Evolutionary conservation across 1,140 invertebrate genomes (phyloP).

Genomic region (Ceratina calcarata): DNA sequence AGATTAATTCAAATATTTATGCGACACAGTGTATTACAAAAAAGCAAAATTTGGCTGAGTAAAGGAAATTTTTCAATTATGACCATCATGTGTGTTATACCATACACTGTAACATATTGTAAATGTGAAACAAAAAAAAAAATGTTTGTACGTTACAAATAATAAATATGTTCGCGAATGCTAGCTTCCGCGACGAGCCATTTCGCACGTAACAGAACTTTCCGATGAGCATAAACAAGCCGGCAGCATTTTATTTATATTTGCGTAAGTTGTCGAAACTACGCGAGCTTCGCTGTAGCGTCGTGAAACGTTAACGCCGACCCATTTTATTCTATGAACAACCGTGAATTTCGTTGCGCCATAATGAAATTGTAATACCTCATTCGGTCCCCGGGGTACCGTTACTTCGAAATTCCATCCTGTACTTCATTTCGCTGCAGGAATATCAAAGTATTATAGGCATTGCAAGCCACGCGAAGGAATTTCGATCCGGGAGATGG

Average conservation of each 20-base stretch:
- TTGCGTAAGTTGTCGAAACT: conserved; percentile 21
- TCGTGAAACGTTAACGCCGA: conserved; percentile 21
- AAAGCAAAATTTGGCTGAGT: too few relatives aligned
- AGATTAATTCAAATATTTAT: too few relatives aligned
- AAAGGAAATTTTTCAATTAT: too few relatives aligned
- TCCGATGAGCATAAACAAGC: background rate
- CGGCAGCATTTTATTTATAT: background rate
- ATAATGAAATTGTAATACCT: conserved; percentile 33
- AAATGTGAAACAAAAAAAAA: too few relatives aligned
- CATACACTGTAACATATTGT: too few relatives aligned
- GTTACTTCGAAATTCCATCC: conserved; percentile 41
- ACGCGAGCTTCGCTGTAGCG: background rate
- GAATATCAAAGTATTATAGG: conserved; percentile 32
- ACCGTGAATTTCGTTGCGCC: conserved; percentile 1
- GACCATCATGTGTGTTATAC: too few relatives aligned
- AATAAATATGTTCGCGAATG: too few relatives aligned
- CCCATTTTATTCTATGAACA: conserved; percentile 26
- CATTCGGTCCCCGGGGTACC: background rate
- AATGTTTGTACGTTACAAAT: too few relatives aligned
- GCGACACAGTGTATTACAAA: too few relatives aligned
- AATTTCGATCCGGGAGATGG: background rate
- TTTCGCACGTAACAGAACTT: background rate
- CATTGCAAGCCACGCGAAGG: background rate
- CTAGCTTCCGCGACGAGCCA: background rate
- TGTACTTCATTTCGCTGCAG: conserved; percentile 4